These are phyloP conservation scores for Podargus strigoides DNA, from an alignment of 2,797 vertebrate genomes.

Conservation along the genomic window DNA sequence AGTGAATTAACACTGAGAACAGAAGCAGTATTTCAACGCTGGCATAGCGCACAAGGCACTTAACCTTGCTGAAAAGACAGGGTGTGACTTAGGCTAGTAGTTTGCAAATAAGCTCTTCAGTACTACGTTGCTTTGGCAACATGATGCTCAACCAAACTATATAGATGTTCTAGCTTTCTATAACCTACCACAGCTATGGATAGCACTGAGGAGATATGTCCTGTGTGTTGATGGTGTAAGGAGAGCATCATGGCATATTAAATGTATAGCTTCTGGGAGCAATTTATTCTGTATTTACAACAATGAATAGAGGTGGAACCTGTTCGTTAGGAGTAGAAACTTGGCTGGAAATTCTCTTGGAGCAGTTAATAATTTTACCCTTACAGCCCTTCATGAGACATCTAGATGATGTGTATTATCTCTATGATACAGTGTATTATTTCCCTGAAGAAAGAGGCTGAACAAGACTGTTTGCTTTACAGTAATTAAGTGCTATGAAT, in stretches of 20 bases:
- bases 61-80: not conserved
- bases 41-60: not conserved
- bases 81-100: not conserved
- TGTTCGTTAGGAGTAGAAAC: not conserved
- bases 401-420: too few species aligned
- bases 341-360: not conserved
- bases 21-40: not conserved
- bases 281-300: not conserved
- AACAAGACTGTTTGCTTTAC: not conserved
- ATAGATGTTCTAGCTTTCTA: not conserved
- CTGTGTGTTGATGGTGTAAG: not conserved
- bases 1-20: not conserved
- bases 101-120: not conserved
- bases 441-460: not conserved
- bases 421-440: not conserved
- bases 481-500: not conserved
- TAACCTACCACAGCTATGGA: not conserved
- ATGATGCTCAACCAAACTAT: not conserved
- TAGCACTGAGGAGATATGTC: not conserved
- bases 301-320: not conserved
- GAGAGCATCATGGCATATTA: not conserved
- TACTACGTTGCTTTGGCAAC: not conserved
- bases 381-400: not conserved
- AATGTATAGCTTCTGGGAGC: not conserved
- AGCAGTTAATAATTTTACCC: not conserved